Evolutionary conservation across 2,888 invertebrate genomes (phyloP).

Genomic region (Pyralis farinalis): DNA sequence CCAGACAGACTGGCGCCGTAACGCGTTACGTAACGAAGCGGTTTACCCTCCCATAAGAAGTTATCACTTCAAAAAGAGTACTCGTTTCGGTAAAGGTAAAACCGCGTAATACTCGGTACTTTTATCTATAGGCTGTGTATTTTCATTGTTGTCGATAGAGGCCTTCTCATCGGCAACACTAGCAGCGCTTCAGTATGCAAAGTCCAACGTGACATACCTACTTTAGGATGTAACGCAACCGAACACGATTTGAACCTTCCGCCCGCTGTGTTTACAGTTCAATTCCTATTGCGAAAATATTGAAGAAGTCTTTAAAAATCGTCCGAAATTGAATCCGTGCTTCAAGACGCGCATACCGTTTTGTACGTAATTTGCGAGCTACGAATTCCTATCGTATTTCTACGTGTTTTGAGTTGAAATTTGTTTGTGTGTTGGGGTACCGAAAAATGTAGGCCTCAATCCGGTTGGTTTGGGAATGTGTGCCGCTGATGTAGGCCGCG

Average conservation of each 20-base stretch:
- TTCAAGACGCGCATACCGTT: slow-evolving; percentile 55
- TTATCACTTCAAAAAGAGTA: too few relatives aligned
- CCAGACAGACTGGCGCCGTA: too few relatives aligned
- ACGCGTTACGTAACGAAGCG: too few relatives aligned
- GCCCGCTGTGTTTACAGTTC: slow-evolving; percentile 6
- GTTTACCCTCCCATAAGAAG: too few relatives aligned
- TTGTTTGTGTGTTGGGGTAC: slow-evolving; percentile 25
- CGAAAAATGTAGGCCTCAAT: slow-evolving; percentile 66
- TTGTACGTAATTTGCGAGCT: slow-evolving; percentile 53
- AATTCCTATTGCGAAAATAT: slow-evolving; percentile 11
- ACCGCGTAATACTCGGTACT: too few relatives aligned
- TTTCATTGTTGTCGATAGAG: too few relatives aligned
- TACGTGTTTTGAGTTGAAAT: slow-evolving; percentile 28
- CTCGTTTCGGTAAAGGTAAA: too few relatives aligned
- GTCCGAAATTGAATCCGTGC: slow-evolving; percentile 53
- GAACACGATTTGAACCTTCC: too few relatives aligned
- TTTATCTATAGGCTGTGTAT: too few relatives aligned
- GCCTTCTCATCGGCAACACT: too few relatives aligned
- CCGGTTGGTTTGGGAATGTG: slow-evolving; percentile 71
- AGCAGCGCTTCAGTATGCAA: slow-evolving; percentile 35
- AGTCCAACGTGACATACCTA: slow-evolving; percentile 39
- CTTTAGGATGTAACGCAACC: too few relatives aligned
- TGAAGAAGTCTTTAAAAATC: slow-evolving; percentile 42
- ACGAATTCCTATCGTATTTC: slow-evolving; percentile 11
- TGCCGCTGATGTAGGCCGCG: slow-evolving; percentile 57